Evolutionary conservation across 2,888 invertebrate genomes (phyloP).

Genomic region (Netelia virgata): DNA sequence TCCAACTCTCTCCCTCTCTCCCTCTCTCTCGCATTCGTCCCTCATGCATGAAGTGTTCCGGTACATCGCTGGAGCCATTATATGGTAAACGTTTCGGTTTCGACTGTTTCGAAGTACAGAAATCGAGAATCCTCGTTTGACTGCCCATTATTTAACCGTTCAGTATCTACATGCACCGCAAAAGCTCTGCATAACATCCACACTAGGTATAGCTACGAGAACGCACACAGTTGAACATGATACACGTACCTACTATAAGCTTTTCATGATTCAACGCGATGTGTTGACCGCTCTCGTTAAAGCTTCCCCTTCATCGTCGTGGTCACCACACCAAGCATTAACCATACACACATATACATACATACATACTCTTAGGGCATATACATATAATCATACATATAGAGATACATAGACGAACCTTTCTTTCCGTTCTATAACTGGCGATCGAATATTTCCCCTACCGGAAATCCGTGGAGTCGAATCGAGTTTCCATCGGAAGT

Average conservation of each 20-base stretch:
- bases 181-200: neutral
- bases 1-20: neutral
- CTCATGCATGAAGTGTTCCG: neutral
- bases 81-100: neutral
- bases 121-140: neutral
- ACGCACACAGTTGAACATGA: neutral
- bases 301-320: neutral
- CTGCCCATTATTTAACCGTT: neutral
- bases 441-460: constrained; percentile 51
- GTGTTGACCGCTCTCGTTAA: constrained; percentile 1
- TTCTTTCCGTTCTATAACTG: constrained; percentile 17
- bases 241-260: neutral
- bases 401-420: neutral
- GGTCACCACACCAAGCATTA: neutral
- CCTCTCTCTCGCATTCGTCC: neutral
- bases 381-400: neutral
- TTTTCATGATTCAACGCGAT: neutral
- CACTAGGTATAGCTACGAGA: neutral
- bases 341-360: neutral
- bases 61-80: neutral
- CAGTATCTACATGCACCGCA: neutral
- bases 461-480: constrained; percentile 49
- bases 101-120: neutral
- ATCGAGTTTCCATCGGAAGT: constrained; percentile 45
- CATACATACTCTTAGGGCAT: neutral